Evolutionary conservation across 2,888 invertebrate genomes (phyloP).

Genomic region (Parnassius orleans): DNA sequence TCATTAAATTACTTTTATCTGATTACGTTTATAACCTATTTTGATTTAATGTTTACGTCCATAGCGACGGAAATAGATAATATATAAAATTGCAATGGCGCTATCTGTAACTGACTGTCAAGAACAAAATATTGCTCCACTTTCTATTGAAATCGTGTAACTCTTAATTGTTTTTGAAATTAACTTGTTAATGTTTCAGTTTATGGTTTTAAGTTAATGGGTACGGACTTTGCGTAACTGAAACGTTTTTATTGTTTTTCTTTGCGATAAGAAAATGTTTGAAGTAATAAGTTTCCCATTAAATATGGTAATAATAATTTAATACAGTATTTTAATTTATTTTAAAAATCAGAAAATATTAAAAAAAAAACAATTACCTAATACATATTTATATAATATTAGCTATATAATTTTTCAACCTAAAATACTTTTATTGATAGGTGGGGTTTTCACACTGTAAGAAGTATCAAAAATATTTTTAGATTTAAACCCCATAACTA

Average conservation of each 20-base stretch:
- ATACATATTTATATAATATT: no score
- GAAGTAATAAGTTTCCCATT: slow-evolving; percentile 16
- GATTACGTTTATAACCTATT: not conserved
- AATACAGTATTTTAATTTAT: no score
- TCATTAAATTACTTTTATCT: slow-evolving; percentile 39
- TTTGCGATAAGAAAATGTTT: slow-evolving; percentile 28
- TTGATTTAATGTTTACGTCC: not conserved
- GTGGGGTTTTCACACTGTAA: no score
- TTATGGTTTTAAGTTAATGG: slow-evolving; percentile 31
- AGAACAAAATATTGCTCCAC: slow-evolving; percentile 35
- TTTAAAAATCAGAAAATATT: no score
- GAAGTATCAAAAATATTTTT: no score
- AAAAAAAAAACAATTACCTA: no score
- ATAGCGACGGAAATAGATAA: slow-evolving; percentile 54
- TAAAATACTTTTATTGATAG: no score
- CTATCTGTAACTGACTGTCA: slow-evolving; percentile 54
- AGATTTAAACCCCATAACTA: no score
- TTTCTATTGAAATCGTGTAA: slow-evolving; percentile 48
- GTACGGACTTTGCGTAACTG: slow-evolving; percentile 28
- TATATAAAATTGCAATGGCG: slow-evolving; percentile 48
- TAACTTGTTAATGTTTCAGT: slow-evolving; percentile 56
- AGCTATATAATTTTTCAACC: no score
- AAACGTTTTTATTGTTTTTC: slow-evolving; percentile 28
- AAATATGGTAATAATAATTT: not conserved
- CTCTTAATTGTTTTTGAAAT: slow-evolving; percentile 58